phyloP scores from a whole-genome alignment of 2,113 vertebrate genomes.

The Onychorhynchus coronatus region DNA sequence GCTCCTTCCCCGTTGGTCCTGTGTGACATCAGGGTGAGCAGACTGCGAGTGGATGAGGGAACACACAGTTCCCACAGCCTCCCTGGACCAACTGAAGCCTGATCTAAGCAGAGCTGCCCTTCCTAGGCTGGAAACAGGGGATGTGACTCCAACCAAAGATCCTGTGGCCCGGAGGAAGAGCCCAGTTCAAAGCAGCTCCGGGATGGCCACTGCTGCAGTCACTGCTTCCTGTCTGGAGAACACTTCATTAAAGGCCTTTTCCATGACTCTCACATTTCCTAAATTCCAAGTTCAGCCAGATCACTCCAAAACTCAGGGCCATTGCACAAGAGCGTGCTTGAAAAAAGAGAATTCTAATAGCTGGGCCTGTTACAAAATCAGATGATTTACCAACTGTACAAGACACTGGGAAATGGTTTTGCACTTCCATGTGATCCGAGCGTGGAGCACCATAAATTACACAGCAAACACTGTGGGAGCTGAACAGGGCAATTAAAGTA shows the following conservation, averaged over 20 bases:
- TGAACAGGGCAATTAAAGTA: not conserved
- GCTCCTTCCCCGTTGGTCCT: not conserved
- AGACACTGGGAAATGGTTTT: constrained; percentile 32
- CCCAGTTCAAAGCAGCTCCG: not conserved
- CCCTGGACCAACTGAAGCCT: not conserved
- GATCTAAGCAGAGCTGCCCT: not conserved
- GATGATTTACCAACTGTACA: constrained; percentile 33
- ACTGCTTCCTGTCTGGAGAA: constrained; percentile 27
- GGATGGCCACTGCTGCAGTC: constrained; percentile 1
- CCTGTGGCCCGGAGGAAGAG: not conserved
- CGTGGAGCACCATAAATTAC: constrained; percentile 18
- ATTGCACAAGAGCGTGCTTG: constrained; percentile 41
- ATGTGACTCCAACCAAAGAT: not conserved
- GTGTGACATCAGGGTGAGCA: not conserved
- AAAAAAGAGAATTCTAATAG: not conserved
- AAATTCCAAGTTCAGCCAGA: constrained; percentile 43
- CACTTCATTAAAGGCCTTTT: constrained; percentile 19
- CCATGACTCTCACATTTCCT: constrained; percentile 34
- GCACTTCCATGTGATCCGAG: constrained; percentile 25
- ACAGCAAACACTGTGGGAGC: not conserved
- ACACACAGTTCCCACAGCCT: not conserved
- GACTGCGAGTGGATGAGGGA: rapidly evolving
- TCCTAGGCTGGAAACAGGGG: not conserved
- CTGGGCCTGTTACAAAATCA: constrained; percentile 14
- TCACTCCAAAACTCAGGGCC: not conserved